A percentile compares a stretch with the other conserved stretches of the same genome.
Conservation (phyloP, 2,888 invertebrate genomes). For the Drosophila niveifrons region DNA sequence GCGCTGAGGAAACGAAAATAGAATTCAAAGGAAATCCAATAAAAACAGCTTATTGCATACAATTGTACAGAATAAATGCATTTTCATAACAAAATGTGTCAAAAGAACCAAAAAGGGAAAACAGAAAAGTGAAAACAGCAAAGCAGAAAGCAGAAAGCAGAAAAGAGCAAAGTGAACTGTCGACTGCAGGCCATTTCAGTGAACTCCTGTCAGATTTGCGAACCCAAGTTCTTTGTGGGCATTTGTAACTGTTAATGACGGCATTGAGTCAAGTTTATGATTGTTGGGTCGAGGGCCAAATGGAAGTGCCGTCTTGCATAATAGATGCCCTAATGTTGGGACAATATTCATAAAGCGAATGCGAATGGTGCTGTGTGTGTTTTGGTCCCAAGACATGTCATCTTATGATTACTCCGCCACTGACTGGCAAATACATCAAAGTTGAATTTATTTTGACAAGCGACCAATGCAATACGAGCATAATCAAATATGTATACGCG, state of each 20-base stretch:
- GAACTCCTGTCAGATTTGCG: slow-evolving; percentile 9
- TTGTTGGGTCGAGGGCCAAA: slow-evolving; percentile 32
- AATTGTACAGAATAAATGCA: slow-evolving; percentile 11
- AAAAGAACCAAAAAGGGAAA: background rate
- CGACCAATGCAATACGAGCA: slow-evolving; percentile 33
- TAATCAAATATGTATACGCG: slow-evolving; percentile 32
- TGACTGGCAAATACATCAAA: slow-evolving; percentile 62
- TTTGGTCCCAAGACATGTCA: slow-evolving; percentile 37
- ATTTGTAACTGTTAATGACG: slow-evolving; percentile 69
- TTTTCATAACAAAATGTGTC: slow-evolving; percentile 13
- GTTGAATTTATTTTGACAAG: slow-evolving; percentile 63
- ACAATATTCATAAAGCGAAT: slow-evolving; percentile 50
- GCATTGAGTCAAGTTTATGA: slow-evolving; percentile 61
- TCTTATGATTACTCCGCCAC: slow-evolving; percentile 22
- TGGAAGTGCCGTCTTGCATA: slow-evolving; percentile 53
- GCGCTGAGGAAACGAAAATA: background rate
- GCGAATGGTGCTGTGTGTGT: slow-evolving; percentile 9
- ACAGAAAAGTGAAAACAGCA: background rate
- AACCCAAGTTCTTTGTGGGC: slow-evolving; percentile 9
- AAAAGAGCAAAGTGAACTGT: slow-evolving; percentile 5
- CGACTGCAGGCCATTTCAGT: background rate
- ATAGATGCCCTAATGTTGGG: slow-evolving; percentile 44
- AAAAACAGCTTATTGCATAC: slow-evolving; percentile 8
- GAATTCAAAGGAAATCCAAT: background rate
- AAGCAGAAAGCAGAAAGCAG: background rate